These are phyloP conservation scores for Tupaia chinensis DNA, from an alignment of 2,113 vertebrate species.

Conservation along the genomic window DNA sequence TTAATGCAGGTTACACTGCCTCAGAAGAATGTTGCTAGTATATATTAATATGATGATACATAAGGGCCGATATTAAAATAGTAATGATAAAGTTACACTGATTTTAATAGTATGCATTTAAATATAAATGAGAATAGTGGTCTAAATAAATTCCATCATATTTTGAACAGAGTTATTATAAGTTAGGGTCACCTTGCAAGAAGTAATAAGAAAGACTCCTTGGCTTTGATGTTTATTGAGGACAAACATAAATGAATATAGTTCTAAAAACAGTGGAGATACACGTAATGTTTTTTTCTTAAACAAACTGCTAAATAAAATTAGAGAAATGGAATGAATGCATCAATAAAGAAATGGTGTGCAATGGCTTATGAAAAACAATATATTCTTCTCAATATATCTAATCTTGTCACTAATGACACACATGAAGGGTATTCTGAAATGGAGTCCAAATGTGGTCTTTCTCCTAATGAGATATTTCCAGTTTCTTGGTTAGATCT, in stretches of 20 bases:
- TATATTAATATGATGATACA: neutral
- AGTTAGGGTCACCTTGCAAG: slow-evolving; percentile 17
- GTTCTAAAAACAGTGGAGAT: neutral
- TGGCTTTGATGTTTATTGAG: slow-evolving; percentile 4
- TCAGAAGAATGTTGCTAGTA: neutral
- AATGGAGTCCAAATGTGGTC: neutral
- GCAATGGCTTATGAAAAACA: neutral
- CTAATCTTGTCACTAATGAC: neutral
- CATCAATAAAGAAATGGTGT: slow-evolving; percentile 2
- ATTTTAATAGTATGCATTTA: slow-evolving; percentile 44
- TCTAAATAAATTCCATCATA: slow-evolving; percentile 34
- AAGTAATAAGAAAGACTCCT: neutral
- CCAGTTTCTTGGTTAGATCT: neutral
- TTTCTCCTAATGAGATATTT: neutral
- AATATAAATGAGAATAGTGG: slow-evolving; percentile 54
- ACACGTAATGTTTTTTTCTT: neutral
- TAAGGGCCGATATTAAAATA: slow-evolving; percentile 11
- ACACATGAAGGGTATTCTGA: neutral
- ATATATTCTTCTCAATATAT: neutral
- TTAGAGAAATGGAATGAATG: neutral
- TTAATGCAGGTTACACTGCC: slow-evolving; percentile 31
- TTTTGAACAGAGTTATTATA: slow-evolving; percentile 18
- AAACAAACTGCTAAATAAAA: slow-evolving; percentile 32
- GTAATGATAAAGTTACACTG: slow-evolving; percentile 16
- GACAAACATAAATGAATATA: neutral